Evolutionary conservation across 2,113 vertebrate species (phyloP).

Genomic region (Vulpes vulpes): DNA sequence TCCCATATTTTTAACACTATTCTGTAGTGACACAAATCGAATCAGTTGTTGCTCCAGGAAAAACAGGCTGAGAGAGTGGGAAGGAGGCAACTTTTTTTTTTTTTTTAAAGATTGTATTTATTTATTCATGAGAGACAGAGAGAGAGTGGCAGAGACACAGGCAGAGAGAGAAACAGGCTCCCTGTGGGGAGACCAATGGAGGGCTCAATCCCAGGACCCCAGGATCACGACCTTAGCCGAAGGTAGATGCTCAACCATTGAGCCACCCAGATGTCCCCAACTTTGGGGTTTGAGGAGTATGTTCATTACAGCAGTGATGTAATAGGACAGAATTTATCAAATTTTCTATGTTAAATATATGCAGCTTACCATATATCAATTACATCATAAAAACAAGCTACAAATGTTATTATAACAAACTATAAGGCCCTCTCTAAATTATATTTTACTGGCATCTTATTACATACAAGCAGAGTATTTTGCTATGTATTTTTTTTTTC

Average conservation of each 20-base stretch:
- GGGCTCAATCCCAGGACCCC: too few relatives aligned
- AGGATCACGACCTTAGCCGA: too few relatives aligned
- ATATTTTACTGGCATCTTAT: background rate
- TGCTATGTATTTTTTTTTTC: background rate
- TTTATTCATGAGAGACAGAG: too few relatives aligned
- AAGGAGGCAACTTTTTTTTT: background rate
- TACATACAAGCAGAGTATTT: slow-evolving; percentile 5
- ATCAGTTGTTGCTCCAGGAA: background rate
- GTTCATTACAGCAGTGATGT: background rate
- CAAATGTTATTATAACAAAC: background rate
- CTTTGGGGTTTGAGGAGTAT: background rate
- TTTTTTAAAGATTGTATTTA: too few relatives aligned
- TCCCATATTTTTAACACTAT: background rate
- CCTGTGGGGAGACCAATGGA: too few relatives aligned
- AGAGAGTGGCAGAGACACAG: too few relatives aligned
- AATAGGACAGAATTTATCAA: background rate
- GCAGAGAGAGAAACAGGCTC: too few relatives aligned
- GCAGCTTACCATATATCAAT: background rate
- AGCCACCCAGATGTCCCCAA: background rate
- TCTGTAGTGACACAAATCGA: background rate
- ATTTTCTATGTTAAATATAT: background rate
- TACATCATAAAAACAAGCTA: background rate
- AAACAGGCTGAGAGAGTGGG: background rate
- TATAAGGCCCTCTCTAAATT: background rate
- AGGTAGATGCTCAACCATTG: too few relatives aligned